A percentile compares a stretch with the other conserved stretches of the same genome.
These are phyloP conservation scores for Tenthredo mesomela DNA, from an alignment of 2,888 invertebrate genomes.

Conservation along the genomic window DNA sequence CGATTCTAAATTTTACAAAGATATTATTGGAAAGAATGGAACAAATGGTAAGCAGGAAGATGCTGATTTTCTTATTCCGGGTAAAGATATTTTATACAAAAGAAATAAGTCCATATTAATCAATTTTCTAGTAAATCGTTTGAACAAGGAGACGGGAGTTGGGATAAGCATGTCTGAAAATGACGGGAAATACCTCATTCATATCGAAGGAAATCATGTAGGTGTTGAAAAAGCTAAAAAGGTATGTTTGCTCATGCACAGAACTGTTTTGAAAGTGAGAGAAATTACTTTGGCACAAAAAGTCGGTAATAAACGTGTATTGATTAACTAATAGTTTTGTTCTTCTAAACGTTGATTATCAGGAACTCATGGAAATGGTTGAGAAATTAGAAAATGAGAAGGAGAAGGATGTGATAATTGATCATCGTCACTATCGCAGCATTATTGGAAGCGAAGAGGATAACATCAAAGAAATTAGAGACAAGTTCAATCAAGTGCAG, in stretches of 20 bases:
- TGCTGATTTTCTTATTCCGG: not conserved
- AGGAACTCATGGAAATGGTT: conserved; percentile 90
- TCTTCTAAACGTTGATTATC: conserved; percentile 57
- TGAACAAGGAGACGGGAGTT: conserved; percentile 97
- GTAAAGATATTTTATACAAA: not conserved
- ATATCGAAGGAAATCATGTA: conserved; percentile 94
- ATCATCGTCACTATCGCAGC: conserved; percentile 95
- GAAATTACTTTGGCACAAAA: not conserved
- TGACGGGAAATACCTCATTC: conserved; percentile 89
- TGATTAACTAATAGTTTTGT: conserved; percentile 40
- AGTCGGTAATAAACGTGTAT: not conserved
- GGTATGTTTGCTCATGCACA: conserved; percentile 58
- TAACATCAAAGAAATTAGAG: conserved; percentile 95
- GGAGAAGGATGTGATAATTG: conserved; percentile 96
- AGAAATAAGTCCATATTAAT: not conserved
- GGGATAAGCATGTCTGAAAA: conserved; percentile 94
- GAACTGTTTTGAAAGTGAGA: not conserved
- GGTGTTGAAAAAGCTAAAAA: conserved; percentile 92
- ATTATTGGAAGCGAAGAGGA: conserved; percentile 97
- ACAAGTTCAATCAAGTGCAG: conserved; percentile 93
- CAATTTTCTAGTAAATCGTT: conserved; percentile 87
- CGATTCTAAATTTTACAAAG: conserved; percentile 95
- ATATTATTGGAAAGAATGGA: conserved; percentile 98
- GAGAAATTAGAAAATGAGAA: conserved; percentile 96
- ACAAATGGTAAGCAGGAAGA: conserved; percentile 84